Evolutionary conservation across 2,797 vertebrate species (phyloP).

Genomic region (Acrossocheilus fasciatus): DNA sequence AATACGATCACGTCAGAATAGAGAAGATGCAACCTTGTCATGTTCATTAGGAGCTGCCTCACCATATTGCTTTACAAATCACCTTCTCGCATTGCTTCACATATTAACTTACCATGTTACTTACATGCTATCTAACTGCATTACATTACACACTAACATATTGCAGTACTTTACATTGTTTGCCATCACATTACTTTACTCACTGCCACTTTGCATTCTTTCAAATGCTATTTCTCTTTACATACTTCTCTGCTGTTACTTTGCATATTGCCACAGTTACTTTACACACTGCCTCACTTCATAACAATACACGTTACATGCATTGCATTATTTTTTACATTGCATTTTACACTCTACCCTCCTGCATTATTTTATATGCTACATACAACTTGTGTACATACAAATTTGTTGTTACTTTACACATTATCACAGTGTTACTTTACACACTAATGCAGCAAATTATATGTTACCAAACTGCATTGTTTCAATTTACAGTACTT

Average conservation of each 20-base stretch:
- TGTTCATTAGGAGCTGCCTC: not conserved
- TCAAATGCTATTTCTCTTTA: not conserved
- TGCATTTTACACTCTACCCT: not conserved
- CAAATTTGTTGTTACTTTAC: not conserved
- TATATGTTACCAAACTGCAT: not conserved
- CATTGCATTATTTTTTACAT: not conserved
- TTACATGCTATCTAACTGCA: not conserved
- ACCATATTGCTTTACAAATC: not conserved
- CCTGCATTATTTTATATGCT: not conserved
- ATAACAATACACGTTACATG: not conserved
- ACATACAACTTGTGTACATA: not conserved
- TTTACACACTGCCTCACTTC: not conserved
- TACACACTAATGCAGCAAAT: not conserved
- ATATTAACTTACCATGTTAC: not conserved
- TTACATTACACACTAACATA: not conserved
- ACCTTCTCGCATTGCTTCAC: not conserved
- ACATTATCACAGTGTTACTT: not conserved
- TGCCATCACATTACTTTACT: not conserved
- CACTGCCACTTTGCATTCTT: not conserved
- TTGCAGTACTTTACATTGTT: not conserved
- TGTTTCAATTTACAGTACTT: not conserved
- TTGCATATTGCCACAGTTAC: not conserved
- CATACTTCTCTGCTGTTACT: not conserved
- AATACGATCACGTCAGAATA: conserved; percentile 10
- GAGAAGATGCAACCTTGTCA: not conserved